Base-by-base conservation (phyloP, 37 sponge, comb jelly and placozoan species). In the Eunapius fragilis region DNA sequence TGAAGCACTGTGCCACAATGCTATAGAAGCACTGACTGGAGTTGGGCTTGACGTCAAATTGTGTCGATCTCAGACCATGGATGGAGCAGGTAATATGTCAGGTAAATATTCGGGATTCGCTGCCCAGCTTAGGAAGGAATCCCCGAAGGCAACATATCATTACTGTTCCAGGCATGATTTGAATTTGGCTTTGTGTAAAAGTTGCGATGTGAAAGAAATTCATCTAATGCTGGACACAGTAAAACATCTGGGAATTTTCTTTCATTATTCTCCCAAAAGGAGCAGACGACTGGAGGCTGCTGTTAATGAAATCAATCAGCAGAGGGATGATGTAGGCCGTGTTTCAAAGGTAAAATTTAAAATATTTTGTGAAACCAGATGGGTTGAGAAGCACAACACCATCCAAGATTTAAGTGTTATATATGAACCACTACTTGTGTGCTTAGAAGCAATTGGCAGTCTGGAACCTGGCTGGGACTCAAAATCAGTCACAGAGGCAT, bases 81-180 rank as follows among this genome's bases (percentile, higher is more conserved):
- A 87, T 87, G 87, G 87, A 71, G 87, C 87, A 24, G 87, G 81
- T 24, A 77, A 28, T 34, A 80, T 87, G 73, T 34, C 81, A 32
- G 81, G 81, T 23, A 30, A 87, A 27, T 47, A 71, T 23, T 70
- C 23, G 25, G 80, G 49, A 17, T 87, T 80, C 36, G 28, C 25
- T 32, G 74, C 71, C 0, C 36, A 38, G 25, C 86, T 87, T 47
- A 36, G 58, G 58, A 58, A 58, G 58, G 58, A 73, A 33, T 48
- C 71, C 25, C 74, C 76, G 24, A 45, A 34, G 25, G 81, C 81
- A 25, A 31, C 37, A 25, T 87, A 80, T 80, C 82, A 69, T 74
- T 74, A 80, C 70, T 87, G 87, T 34, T 48, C 67, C 81, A 87
- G 81, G 41, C 87, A 87, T 78, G 50, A 87, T 23, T 58, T 87